Base-by-base conservation (phyloP, 2,797 vertebrate genomes). In the Peromyscus eremicus region DNA sequence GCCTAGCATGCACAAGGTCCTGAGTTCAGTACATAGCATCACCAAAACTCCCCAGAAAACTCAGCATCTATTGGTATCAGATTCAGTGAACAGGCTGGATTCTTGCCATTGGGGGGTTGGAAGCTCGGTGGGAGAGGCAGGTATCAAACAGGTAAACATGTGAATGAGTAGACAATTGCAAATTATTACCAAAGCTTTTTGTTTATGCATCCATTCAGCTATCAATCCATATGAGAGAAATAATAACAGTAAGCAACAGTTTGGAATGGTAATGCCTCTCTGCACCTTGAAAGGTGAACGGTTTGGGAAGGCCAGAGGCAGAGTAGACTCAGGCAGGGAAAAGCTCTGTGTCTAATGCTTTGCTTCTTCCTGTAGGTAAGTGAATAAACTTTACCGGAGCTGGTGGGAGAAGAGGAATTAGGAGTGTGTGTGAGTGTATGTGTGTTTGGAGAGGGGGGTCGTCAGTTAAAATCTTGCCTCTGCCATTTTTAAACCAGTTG, bases 391-490 rank as follows among this genome's bases (percentile, higher is more conserved):
- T 94, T 94, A 62, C 52, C 68, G 66, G 68, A 57, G 10, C 25
- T 89, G 32, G 55, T 82, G 17, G 94, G 76, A 83, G 70, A 79
- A 82, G 92, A 92, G 62, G 17, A 82, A 79, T 37, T 81, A 34
- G 32, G 62, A 32, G 25, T 83, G 37, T 46, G 60, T 62, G 80
- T 23, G 77, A 21, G 77, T 55, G 40, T 34, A 29, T 29, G 37
- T 60, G 27, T 66, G 43, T 27, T n/a, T n/a, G n/a, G n/a, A n/a
- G 66, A 5, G 46, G 12, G 43, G 46, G 1, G 1, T n/a, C n/a
- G n/a, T n/a, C 80, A 92, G 79, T 96, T 95, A 82, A 89, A 92
- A 92, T 96, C 25, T 77, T 95, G 85, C n/a, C 40, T 94, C 91
- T 95, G 73, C 17, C 77, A 77, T 70, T 89, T 91, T 92, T 62